Percentiles rank a stretch among this genome's conserved stretches.
Conservation (phyloP, 1,140 invertebrate species). For the Drosophila ananassae region DNA sequence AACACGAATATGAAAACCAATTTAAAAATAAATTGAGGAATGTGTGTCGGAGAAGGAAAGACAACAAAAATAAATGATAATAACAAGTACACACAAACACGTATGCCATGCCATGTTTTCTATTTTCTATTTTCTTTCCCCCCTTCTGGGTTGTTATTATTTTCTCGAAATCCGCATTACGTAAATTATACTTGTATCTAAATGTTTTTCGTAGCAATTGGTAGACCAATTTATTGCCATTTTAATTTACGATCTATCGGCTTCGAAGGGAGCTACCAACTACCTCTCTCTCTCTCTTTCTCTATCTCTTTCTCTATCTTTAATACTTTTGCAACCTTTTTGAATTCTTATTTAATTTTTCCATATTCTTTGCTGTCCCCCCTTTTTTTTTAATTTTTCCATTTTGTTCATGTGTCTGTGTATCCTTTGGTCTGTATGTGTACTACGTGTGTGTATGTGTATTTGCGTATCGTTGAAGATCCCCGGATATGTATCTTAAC, state of each 20-base stretch:
- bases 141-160: neutral
- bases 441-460: conserved; percentile 34
- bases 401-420: conserved; percentile 14
- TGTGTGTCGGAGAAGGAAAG: neutral
- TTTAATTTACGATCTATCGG: conserved; percentile 1
- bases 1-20: neutral
- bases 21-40: neutral
- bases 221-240: neutral
- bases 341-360: neutral
- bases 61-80: conserved; percentile 3
- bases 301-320: neutral
- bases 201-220: conserved; percentile 2
- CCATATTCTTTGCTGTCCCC: neutral
- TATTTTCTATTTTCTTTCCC: neutral
- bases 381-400: no score
- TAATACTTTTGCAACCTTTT: conserved; percentile 3
- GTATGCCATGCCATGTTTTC: conserved; percentile 3
- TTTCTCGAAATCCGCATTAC: neutral
- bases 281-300: neutral
- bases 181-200: conserved; percentile 1
- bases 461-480: conserved; percentile 48
- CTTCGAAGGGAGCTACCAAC: neutral
- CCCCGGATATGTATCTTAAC: conserved; percentile 36
- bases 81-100: conserved; percentile 1
- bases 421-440: conserved; percentile 11